Percentiles rank a stretch among this genome's conserved stretches.
phyloP scores from a whole-genome alignment of 2,113 vertebrate species.

The Copsychus sechellarum region DNA sequence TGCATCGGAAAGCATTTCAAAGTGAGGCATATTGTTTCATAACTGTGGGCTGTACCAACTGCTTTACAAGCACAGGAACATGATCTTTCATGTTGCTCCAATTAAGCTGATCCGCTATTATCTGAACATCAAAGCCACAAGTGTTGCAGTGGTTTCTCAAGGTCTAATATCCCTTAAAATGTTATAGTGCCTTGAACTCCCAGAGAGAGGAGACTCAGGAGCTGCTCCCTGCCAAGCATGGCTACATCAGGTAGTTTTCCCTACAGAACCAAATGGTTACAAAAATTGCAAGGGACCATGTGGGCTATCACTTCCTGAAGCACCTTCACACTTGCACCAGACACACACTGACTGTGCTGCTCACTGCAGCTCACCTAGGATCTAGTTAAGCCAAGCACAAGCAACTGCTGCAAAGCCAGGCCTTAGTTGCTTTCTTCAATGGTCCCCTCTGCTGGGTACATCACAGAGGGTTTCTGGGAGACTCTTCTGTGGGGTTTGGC shows the following conservation, averaged over 20 bases:
- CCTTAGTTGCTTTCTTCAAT: neutral
- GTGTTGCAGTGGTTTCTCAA: neutral
- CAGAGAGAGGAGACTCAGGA: neutral
- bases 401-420: neutral
- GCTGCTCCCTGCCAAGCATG: accelerated
- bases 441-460: neutral
- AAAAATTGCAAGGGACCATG: neutral
- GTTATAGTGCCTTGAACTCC: neutral
- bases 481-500: neutral
- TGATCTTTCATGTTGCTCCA: conserved; percentile 1
- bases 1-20: conserved; percentile 26
- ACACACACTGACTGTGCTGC: neutral
- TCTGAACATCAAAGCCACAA: conserved; percentile 33
- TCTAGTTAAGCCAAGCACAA: neutral
- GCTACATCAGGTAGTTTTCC: neutral
- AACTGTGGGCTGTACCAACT: neutral
- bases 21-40: neutral
- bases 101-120: neutral
- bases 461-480: neutral
- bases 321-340: neutral
- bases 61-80: conserved; percentile 21
- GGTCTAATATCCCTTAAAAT: neutral
- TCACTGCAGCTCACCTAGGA: accelerated
- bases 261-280: neutral
- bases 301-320: neutral